phyloP scores from a whole-genome alignment of 2,797 vertebrate genomes.

The Hirundo rustica region DNA sequence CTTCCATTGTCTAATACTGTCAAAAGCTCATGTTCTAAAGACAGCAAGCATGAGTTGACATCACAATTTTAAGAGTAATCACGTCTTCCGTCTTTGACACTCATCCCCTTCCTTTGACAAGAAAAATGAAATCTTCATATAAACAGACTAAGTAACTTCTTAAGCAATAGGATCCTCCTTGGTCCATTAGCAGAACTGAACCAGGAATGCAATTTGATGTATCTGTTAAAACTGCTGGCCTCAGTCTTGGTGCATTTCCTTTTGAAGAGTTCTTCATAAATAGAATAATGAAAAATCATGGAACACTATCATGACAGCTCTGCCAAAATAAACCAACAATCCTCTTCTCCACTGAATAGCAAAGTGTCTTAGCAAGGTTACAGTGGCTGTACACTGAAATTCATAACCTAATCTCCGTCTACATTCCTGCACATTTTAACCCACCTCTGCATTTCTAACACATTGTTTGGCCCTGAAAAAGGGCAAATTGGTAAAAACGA shows the following conservation, averaged over 20 bases:
- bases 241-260: not conserved
- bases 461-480: not conserved
- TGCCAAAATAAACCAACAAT: not conserved
- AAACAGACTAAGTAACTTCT: not conserved
- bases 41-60: not conserved
- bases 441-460: not conserved
- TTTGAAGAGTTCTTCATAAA: not conserved
- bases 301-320: rapidly evolving
- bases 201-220: not conserved
- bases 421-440: not conserved
- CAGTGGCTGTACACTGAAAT: not conserved
- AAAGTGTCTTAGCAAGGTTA: not conserved
- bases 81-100: not conserved
- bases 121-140: not conserved
- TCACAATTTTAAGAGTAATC: not conserved
- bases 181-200: not conserved
- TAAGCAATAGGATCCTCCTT: not conserved
- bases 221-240: not conserved
- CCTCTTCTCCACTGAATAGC: not conserved
- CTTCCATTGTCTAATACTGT: not conserved
- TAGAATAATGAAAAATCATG: not conserved
- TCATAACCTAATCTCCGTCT: not conserved
- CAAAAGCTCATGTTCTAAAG: not conserved
- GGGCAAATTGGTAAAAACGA: not conserved
- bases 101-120: not conserved